A percentile compares a stretch with the other conserved stretches of the same genome.
Conservation (phyloP, 2,113 vertebrate species). For the Gnathonemus longibarbis region DNA sequence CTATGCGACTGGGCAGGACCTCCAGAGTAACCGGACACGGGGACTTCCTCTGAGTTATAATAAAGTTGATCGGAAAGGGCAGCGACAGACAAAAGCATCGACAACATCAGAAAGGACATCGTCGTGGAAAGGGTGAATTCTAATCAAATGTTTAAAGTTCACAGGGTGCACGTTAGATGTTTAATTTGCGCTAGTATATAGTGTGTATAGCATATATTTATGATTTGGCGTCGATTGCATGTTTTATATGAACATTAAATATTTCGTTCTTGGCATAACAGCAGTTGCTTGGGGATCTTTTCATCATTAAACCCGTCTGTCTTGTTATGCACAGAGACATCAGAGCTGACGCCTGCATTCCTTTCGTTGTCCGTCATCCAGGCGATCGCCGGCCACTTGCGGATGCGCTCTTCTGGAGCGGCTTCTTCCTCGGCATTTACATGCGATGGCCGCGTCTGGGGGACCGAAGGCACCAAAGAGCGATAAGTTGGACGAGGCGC, state of each 20-base stretch:
- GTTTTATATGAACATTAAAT: neutral
- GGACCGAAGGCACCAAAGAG: constrained; percentile 69
- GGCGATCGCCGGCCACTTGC: neutral
- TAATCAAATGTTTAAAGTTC: neutral
- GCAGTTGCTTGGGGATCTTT: neutral
- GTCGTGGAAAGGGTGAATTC: neutral
- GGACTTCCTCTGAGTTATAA: constrained; percentile 18
- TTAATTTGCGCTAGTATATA: neutral
- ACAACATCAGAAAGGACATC: neutral
- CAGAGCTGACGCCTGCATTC: neutral
- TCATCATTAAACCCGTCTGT: neutral
- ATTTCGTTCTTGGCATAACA: neutral
- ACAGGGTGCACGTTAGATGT: neutral
- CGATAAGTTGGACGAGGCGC: constrained; percentile 87
- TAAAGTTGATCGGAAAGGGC: constrained; percentile 14
- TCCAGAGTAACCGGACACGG: constrained; percentile 16
- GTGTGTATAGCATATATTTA: no score
- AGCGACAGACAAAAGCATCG: neutral
- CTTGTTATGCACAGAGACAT: neutral
- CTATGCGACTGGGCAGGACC: neutral
- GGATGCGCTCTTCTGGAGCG: constrained; percentile 20
- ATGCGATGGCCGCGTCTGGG: constrained; percentile 65
- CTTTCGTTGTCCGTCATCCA: neutral
- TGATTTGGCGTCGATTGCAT: neutral
- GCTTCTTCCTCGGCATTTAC: constrained; percentile 39